phyloP scores from a whole-genome alignment of 2,113 vertebrate genomes.

The Euleptes europaea region DNA sequence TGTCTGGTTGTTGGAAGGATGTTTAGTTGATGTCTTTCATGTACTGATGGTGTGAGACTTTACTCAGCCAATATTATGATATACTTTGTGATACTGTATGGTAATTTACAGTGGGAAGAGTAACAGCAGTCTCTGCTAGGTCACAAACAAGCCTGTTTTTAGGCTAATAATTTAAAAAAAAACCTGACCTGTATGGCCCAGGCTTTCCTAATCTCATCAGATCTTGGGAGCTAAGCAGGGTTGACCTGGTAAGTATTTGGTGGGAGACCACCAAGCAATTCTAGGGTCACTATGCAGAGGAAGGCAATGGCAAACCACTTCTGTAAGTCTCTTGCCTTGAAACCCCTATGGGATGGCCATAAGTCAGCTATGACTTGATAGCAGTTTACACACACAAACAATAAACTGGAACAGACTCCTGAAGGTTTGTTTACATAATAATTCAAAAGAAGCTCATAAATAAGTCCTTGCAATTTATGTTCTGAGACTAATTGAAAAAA shows the following conservation, averaged over 20 bases:
- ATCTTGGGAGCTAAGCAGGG: too few species aligned
- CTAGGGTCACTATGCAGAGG: too few species aligned
- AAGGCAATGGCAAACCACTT: too few species aligned
- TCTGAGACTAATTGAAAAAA: conserved; percentile 46
- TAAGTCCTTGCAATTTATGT: conserved; percentile 34
- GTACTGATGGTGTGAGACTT: background rate
- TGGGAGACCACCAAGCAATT: too few species aligned
- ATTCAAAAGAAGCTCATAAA: conserved; percentile 9
- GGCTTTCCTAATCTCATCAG: too few species aligned
- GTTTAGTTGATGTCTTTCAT: background rate
- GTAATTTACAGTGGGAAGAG: background rate
- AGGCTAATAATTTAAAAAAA: conserved; percentile 28
- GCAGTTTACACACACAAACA: too few species aligned
- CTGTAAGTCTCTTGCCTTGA: too few species aligned
- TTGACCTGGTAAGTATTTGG: too few species aligned
- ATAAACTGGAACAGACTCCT: background rate
- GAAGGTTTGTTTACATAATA: conserved; percentile 33
- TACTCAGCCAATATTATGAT: background rate
- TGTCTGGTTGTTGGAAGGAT: background rate
- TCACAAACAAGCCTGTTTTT: conserved; percentile 4
- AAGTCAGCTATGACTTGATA: too few species aligned
- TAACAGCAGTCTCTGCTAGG: background rate
- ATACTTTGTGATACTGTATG: background rate
- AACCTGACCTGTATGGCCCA: too few species aligned
- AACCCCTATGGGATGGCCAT: too few species aligned